A percentile compares a stretch with the other conserved stretches of the same genome.
These are phyloP conservation scores for Tetheella fluctuosa DNA, from an alignment of 2,888 invertebrate genomes.

Conservation along the genomic window DNA sequence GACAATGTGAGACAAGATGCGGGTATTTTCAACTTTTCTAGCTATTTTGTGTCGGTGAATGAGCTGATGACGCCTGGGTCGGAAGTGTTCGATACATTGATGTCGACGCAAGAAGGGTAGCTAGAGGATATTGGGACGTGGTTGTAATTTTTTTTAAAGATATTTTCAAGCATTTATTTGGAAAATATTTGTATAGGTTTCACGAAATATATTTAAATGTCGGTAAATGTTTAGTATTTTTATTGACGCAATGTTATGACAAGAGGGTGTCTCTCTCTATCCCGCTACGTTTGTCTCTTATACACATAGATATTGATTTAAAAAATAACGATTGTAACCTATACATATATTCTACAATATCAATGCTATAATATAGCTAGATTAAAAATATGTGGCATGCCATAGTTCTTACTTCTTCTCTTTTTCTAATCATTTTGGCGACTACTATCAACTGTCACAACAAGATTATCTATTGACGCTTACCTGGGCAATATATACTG, in stretches of 20 bases:
- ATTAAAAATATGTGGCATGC: background rate
- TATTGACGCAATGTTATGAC: no score
- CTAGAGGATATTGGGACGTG: slow-evolving; percentile 68
- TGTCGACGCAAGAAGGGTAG: slow-evolving; percentile 75
- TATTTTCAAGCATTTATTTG: background rate
- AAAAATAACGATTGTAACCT: background rate
- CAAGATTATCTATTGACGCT: no score
- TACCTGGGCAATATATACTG: no score
- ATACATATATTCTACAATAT: background rate
- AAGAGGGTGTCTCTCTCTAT: no score
- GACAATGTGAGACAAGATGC: slow-evolving; percentile 72
- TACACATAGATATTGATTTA: no score
- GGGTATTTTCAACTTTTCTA: slow-evolving; percentile 85
- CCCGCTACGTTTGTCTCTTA: no score
- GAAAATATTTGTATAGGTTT: background rate
- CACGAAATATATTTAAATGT: background rate
- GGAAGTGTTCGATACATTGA: slow-evolving; percentile 83
- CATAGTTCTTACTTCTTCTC: background rate
- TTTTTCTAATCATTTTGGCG: background rate
- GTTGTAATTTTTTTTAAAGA: slow-evolving; percentile 45
- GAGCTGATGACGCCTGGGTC: slow-evolving; percentile 80
- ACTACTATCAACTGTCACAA: background rate
- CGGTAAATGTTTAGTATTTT: no score
- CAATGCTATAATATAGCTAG: background rate
- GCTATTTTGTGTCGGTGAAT: slow-evolving; percentile 84